phyloP scores from a whole-genome alignment of 2,888 invertebrate species.

The Pardosa pseudoannulata region DNA sequence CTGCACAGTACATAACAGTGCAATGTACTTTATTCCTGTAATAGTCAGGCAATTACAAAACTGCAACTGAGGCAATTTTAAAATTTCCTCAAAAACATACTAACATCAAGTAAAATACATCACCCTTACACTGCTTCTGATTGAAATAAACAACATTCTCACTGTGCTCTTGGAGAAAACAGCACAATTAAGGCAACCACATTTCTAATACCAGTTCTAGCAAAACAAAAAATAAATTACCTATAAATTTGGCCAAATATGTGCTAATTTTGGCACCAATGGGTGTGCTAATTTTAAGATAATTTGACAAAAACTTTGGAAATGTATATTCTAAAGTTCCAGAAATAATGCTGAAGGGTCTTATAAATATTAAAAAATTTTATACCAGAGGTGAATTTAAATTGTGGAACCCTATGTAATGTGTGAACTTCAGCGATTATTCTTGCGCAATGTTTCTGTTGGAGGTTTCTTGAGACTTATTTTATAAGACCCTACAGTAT shows the following conservation, averaged over 20 bases:
- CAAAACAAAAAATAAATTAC: background rate
- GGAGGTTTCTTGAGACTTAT: conserved; percentile 11
- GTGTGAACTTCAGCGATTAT: conserved; percentile 46
- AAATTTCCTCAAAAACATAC: conserved; percentile 71
- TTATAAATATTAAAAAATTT: background rate
- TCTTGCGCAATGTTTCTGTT: conserved; percentile 47
- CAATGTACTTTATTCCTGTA: conserved; percentile 71
- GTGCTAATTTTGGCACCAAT: conserved; percentile 56
- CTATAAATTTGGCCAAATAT: conserved; percentile 37
- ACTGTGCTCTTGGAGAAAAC: conserved; percentile 43
- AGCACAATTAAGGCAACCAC: conserved; percentile 70
- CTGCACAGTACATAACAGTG: conserved; percentile 66
- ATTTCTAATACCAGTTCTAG: conserved; percentile 54
- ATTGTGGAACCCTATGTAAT: conserved; percentile 34
- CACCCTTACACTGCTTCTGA: conserved; percentile 46
- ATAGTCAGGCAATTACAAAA: conserved; percentile 71
- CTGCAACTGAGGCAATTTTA: conserved; percentile 65
- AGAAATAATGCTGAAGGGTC: conserved; percentile 8
- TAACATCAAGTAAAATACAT: conserved; percentile 73
- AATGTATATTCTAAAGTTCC: background rate
- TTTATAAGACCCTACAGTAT: conserved; percentile 22
- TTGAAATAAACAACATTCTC: conserved; percentile 69
- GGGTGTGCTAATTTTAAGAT: conserved; percentile 12
- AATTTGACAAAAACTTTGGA: background rate
- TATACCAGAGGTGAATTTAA: background rate